Percentiles rank a stretch among this genome's conserved stretches.
Conservation (phyloP, 2,113 vertebrate species). For the Halcyon senegalensis region DNA sequence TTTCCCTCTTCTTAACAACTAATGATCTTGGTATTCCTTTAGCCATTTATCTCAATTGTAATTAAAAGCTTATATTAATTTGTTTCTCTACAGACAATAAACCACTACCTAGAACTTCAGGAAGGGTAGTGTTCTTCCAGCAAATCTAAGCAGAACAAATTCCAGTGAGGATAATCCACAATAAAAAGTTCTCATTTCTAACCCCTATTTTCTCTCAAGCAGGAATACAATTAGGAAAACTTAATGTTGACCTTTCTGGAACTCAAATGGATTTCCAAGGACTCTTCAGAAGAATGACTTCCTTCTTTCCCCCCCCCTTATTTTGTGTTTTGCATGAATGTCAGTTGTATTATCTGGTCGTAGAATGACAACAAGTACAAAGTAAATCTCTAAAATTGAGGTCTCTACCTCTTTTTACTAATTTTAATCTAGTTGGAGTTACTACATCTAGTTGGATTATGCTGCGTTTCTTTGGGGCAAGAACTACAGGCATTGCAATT, state of each 20-base stretch:
- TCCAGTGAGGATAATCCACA: background rate
- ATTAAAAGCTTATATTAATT: background rate
- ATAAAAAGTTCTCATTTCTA: background rate
- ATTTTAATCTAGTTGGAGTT: background rate
- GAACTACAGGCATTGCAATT: constrained; percentile 53
- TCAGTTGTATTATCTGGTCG: background rate
- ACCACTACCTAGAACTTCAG: background rate
- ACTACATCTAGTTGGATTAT: background rate
- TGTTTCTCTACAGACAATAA: background rate
- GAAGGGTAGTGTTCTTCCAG: background rate
- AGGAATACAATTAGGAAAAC: background rate
- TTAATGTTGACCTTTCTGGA: background rate
- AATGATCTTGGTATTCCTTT: background rate
- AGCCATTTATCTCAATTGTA: background rate
- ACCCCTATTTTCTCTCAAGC: background rate
- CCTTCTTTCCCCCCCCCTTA: too few relatives aligned
- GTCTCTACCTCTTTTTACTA: background rate
- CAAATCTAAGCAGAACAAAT: background rate
- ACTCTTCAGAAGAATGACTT: background rate
- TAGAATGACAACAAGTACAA: background rate
- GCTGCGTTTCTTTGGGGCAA: background rate
- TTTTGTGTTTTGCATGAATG: background rate
- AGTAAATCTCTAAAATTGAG: background rate
- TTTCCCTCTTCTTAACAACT: background rate
- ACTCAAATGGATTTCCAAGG: background rate